phyloP scores from a whole-genome alignment of 2,888 invertebrate genomes.

The Dasysyrphus tricinctus region DNA sequence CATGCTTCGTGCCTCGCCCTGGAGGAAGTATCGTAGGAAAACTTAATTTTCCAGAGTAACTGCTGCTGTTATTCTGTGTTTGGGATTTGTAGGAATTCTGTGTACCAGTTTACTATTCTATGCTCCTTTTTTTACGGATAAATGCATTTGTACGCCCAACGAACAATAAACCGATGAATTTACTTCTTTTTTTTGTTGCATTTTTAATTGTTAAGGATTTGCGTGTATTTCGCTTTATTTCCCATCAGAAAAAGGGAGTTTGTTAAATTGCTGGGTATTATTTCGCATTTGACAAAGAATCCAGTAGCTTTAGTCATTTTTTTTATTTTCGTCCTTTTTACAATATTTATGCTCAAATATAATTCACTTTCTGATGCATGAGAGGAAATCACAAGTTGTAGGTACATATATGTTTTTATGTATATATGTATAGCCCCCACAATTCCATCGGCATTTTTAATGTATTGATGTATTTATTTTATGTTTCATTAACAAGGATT shows the following conservation, averaged over 20 bases:
- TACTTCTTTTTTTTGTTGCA: slow-evolving; percentile 52
- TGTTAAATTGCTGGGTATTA: slow-evolving; percentile 38
- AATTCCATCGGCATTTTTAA: slow-evolving; percentile 9
- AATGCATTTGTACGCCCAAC: slow-evolving; percentile 55
- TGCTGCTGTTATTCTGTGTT: slow-evolving; percentile 24
- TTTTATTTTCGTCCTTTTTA: neutral
- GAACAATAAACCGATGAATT: slow-evolving; percentile 62
- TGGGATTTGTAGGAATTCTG: slow-evolving; percentile 15
- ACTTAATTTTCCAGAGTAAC: slow-evolving; percentile 52
- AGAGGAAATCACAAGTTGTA: slow-evolving; percentile 27
- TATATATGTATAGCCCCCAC: neutral
- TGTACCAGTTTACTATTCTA: slow-evolving; percentile 10
- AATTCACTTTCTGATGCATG: slow-evolving; percentile 55
- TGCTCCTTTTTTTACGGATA: slow-evolving; percentile 57
- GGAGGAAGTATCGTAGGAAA: neutral
- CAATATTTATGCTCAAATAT: slow-evolving; percentile 19
- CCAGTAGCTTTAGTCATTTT: neutral
- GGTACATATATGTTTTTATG: too few species aligned
- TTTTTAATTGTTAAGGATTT: slow-evolving; percentile 54
- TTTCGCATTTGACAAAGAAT: slow-evolving; percentile 45
- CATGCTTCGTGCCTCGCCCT: neutral
- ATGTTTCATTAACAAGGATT: slow-evolving; percentile 65
- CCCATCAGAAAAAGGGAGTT: neutral
- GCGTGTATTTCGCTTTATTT: slow-evolving; percentile 1
- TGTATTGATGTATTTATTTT: slow-evolving; percentile 57